These are phyloP conservation scores for Nannospalax galili DNA, from an alignment of 2,113 vertebrate genomes.

Conservation along the genomic window DNA sequence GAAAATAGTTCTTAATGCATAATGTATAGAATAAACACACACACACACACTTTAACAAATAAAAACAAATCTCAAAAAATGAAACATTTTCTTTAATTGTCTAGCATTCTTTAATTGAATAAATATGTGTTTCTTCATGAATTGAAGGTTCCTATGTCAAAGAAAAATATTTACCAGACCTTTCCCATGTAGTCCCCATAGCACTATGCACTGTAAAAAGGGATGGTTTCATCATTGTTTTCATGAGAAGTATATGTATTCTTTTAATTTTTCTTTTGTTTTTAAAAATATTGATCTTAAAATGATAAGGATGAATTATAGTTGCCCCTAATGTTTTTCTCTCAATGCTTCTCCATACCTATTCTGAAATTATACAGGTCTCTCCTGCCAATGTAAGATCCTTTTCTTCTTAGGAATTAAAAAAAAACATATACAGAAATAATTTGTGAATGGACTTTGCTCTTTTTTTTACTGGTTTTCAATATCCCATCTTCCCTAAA, in stretches of 20 bases:
- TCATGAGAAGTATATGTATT: neutral
- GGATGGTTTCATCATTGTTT: neutral
- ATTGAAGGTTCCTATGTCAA: slow-evolving; percentile 35
- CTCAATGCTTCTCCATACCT: neutral
- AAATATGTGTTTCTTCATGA: neutral
- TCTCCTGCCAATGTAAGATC: neutral
- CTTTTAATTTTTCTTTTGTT: neutral
- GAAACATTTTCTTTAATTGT: too few species aligned
- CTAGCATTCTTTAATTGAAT: too few species aligned
- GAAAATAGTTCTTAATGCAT: neutral
- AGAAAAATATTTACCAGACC: neutral
- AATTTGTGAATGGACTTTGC: neutral
- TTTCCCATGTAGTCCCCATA: neutral
- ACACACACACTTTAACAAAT: too few species aligned
- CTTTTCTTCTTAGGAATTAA: slow-evolving; percentile 1
- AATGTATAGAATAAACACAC: neutral
- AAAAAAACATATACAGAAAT: neutral
- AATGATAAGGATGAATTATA: slow-evolving; percentile 4
- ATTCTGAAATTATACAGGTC: slow-evolving; percentile 5
- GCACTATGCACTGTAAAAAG: neutral
- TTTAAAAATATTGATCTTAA: neutral
- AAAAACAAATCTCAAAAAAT: too few species aligned
- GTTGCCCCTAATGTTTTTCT: neutral
- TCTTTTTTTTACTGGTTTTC: neutral
- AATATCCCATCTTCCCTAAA: neutral